Conservation (phyloP, 2,888 invertebrate genomes). For the Protonemura montana region DNA sequence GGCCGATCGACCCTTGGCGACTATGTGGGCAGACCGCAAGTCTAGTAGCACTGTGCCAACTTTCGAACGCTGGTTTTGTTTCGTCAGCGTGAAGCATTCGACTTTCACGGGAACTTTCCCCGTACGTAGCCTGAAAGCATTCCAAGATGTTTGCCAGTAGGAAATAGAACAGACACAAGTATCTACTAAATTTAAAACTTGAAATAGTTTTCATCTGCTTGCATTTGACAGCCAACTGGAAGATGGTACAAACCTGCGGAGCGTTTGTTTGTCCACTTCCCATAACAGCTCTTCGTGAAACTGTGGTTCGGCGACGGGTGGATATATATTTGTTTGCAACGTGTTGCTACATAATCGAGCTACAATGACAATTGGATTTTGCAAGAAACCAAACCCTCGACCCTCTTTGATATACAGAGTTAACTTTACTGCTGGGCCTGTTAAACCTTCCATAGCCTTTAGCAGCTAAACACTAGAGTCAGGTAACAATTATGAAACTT, state of each 20-base stretch:
- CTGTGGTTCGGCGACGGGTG: constrained; percentile 58
- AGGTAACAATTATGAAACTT: not conserved
- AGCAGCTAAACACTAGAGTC: not conserved
- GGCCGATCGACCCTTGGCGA: not conserved
- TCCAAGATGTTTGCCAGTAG: no score
- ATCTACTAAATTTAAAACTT: no score
- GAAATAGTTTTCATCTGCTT: no score
- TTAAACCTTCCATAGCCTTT: not conserved
- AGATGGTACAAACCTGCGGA: constrained; percentile 69
- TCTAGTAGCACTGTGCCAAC: constrained; percentile 76
- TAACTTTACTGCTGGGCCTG: constrained; percentile 69
- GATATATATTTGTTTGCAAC: constrained; percentile 69
- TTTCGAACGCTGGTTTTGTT: constrained; percentile 67
- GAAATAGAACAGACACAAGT: no score
- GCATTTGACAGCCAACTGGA: no score
- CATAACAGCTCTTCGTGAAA: constrained; percentile 80
- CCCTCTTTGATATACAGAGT: constrained; percentile 72
- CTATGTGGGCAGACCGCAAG: constrained; percentile 67
- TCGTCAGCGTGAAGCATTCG: constrained; percentile 68
- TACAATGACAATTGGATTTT: constrained; percentile 50
- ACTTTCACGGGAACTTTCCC: constrained; percentile 78
- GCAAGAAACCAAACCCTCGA: constrained; percentile 52
- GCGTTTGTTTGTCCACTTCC: constrained; percentile 76
- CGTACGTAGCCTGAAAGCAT: constrained; percentile 68
- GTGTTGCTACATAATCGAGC: constrained; percentile 51